A percentile compares a stretch with the other conserved stretches of the same genome.
Evolutionary conservation across 2,113 vertebrate species (phyloP).

Genomic region (Strix aluco): DNA sequence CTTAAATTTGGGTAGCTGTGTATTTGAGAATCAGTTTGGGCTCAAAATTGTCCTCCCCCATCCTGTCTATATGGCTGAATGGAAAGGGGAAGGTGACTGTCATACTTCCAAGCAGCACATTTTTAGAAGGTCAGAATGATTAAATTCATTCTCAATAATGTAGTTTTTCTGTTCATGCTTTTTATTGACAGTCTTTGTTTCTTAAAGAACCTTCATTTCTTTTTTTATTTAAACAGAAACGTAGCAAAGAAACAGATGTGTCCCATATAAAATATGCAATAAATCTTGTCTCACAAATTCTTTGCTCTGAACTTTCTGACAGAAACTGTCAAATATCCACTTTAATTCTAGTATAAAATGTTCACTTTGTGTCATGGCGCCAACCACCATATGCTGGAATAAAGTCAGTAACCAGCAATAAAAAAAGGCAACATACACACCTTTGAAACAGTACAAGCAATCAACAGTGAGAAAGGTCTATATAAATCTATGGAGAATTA

Average conservation of each 20-base stretch:
- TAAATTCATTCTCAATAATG: slow-evolving; percentile 40
- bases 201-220: slow-evolving; percentile 71
- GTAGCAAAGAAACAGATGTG: slow-evolving; percentile 82
- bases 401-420: slow-evolving; percentile 78
- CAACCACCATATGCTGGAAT: slow-evolving; percentile 79
- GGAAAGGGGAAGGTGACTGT: slow-evolving; percentile 20
- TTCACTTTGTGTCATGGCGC: slow-evolving; percentile 81
- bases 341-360: slow-evolving; percentile 84
- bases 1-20: not conserved
- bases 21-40: not conserved
- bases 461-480: slow-evolving; percentile 75
- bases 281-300: slow-evolving; percentile 82
- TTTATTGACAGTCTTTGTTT: slow-evolving; percentile 74
- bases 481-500: slow-evolving; percentile 82
- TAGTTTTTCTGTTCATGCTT: slow-evolving; percentile 54
- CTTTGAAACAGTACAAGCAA: slow-evolving; percentile 78
- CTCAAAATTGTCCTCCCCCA: not conserved
- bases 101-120: slow-evolving; percentile 3
- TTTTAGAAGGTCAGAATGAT: slow-evolving; percentile 45
- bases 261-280: slow-evolving; percentile 79
- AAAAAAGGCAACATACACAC: slow-evolving; percentile 74
- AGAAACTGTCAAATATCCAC: slow-evolving; percentile 82
- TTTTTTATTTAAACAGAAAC: slow-evolving; percentile 71
- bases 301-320: slow-evolving; percentile 82
- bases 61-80: not conserved